A percentile compares a stretch with the other conserved stretches of the same genome.
Evolutionary conservation across 2,113 vertebrate genomes (phyloP).

Genomic region (Malurus cyaneus): DNA sequence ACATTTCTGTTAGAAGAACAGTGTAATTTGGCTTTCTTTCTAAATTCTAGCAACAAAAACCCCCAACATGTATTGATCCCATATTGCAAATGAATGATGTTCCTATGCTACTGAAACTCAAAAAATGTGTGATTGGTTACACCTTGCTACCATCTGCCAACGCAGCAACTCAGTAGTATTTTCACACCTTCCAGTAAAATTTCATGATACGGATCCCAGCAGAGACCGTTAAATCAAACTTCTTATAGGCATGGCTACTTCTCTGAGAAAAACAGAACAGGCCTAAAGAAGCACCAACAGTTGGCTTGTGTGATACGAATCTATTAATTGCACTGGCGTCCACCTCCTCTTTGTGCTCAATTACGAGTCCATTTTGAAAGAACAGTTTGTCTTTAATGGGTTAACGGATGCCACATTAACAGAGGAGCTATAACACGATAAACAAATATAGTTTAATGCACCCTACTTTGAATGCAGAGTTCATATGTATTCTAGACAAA

Average conservation of each 20-base stretch:
- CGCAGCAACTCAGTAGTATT: neutral
- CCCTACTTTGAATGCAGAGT: slow-evolving; percentile 73
- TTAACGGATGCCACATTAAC: slow-evolving; percentile 68
- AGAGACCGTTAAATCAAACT: slow-evolving; percentile 52
- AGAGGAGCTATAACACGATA: slow-evolving; percentile 45
- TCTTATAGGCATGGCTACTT: slow-evolving; percentile 16
- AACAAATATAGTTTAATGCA: slow-evolving; percentile 67
- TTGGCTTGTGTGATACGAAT: slow-evolving; percentile 21
- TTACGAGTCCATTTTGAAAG: slow-evolving; percentile 47
- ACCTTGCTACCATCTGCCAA: slow-evolving; percentile 19
- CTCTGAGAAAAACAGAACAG: slow-evolving; percentile 25
- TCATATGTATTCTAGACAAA: slow-evolving; percentile 83
- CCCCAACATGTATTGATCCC: neutral
- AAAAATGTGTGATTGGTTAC: neutral
- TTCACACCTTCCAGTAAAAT: slow-evolving; percentile 60
- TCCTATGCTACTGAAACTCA: neutral
- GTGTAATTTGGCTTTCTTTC: slow-evolving; percentile 33
- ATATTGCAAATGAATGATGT: neutral
- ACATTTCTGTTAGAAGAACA: neutral
- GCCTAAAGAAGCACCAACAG: slow-evolving; percentile 22
- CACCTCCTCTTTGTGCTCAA: slow-evolving; percentile 8
- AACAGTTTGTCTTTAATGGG: slow-evolving; percentile 53
- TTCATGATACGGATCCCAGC: slow-evolving; percentile 18
- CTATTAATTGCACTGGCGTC: slow-evolving; percentile 50
- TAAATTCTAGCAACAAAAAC: neutral